These are phyloP conservation scores for Episyrphus balteatus DNA, from an alignment of 1,140 invertebrate species.

Conservation along the genomic window DNA sequence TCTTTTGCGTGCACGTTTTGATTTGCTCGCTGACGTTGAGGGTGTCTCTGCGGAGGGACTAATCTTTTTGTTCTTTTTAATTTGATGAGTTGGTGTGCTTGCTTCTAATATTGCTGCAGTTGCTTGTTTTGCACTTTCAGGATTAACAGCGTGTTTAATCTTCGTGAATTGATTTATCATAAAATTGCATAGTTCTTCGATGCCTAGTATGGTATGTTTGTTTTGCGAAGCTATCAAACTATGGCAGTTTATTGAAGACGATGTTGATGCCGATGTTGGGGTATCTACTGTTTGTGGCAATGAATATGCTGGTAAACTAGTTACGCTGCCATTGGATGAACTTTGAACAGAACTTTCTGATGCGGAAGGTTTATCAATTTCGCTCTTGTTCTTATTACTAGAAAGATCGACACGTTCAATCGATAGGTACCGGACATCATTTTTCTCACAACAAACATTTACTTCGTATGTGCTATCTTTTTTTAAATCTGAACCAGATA, in stretches of 20 bases:
- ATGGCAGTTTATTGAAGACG: background rate
- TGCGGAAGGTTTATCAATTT: background rate
- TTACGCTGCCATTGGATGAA: slow-evolving; percentile 1
- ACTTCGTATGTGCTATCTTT: background rate
- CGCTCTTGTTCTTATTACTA: background rate
- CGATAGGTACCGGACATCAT: background rate
- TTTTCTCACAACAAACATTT: background rate
- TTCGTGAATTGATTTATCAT: slow-evolving; percentile 3
- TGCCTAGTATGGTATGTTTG: background rate
- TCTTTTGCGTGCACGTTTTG: background rate
- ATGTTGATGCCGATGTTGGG: background rate
- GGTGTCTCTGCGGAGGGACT: background rate
- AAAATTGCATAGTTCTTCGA: slow-evolving; percentile 1
- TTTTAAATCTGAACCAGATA: background rate
- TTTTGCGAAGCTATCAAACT: background rate
- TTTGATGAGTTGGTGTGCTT: background rate
- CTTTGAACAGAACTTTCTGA: background rate
- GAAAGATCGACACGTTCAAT: background rate
- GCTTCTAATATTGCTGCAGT: background rate
- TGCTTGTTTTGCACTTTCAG: background rate
- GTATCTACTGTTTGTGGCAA: background rate
- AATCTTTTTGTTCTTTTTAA: background rate
- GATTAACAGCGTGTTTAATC: background rate
- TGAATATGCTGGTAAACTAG: background rate
- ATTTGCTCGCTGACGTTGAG: background rate